A percentile compares a stretch with the other conserved stretches of the same genome.
Evolutionary conservation across 2,888 invertebrate genomes (phyloP).

Genomic region (Apodemia duryi): DNA sequence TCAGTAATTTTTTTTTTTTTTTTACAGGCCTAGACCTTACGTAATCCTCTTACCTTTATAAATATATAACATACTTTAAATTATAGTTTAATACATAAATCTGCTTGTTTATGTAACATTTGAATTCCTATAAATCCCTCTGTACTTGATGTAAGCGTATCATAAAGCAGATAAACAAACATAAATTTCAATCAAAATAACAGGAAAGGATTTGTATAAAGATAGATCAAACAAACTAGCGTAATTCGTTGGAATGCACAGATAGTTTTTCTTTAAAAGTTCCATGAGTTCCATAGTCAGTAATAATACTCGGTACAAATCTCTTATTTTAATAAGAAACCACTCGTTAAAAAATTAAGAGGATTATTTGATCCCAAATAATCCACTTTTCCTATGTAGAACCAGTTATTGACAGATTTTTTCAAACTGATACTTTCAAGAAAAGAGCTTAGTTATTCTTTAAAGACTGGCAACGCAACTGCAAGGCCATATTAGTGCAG

Average conservation of each 20-base stretch:
- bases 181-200: slow-evolving; percentile 22
- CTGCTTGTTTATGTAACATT: slow-evolving; percentile 3
- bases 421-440: too few relatives aligned
- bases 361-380: too few relatives aligned
- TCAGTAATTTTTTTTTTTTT: too few relatives aligned
- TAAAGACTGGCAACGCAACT: too few relatives aligned
- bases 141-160: slow-evolving; percentile 15
- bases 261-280: slow-evolving; percentile 24
- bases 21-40: too few relatives aligned
- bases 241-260: slow-evolving; percentile 26
- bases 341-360: slow-evolving; percentile 10
- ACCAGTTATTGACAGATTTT: too few relatives aligned
- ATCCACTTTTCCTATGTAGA: too few relatives aligned
- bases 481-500: too few relatives aligned
- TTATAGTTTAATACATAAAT: slow-evolving; percentile 9
- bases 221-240: slow-evolving; percentile 23
- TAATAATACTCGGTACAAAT: not conserved
- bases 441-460: too few relatives aligned
- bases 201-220: slow-evolving; percentile 23
- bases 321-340: too few relatives aligned
- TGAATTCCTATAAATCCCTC: slow-evolving; percentile 18
- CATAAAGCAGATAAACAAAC: slow-evolving; percentile 19
- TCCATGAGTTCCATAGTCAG: slow-evolving; percentile 10
- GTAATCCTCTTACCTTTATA: slow-evolving; percentile 5
- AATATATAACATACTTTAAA: not conserved